Evolutionary conservation across 2,888 invertebrate species (phyloP).

Genomic region (Cryptus armator): DNA sequence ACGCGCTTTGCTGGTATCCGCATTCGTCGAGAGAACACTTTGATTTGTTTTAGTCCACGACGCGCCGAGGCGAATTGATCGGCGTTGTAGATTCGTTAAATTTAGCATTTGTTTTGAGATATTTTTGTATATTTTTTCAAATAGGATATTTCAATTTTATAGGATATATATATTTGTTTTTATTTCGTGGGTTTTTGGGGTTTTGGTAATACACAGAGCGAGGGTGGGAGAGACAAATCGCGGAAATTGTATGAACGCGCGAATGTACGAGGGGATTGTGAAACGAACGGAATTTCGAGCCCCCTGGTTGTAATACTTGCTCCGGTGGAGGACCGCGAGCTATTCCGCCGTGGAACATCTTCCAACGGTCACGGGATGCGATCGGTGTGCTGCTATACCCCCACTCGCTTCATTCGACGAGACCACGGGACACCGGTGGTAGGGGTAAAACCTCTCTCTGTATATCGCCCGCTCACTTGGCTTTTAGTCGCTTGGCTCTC

Average conservation of each 20-base stretch:
- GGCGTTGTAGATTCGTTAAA: neutral
- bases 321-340: constrained; percentile 64
- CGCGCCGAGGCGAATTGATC: constrained; percentile 7
- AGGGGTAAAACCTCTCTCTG: constrained; percentile 48
- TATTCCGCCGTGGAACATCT: constrained; percentile 68
- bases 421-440: constrained; percentile 29
- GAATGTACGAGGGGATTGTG: constrained; percentile 8
- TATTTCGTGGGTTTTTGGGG: neutral
- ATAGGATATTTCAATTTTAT: neutral
- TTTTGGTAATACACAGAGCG: neutral
- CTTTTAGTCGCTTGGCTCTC: constrained; percentile 15
- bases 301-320: constrained; percentile 51
- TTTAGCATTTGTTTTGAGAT: constrained; percentile 8
- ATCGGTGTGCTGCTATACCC: constrained; percentile 58
- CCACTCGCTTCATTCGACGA: constrained; percentile 45
- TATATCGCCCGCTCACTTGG: neutral
- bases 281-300: constrained; percentile 44
- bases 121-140: neutral
- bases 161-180: neutral
- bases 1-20: neutral
- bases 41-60: neutral
- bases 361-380: constrained; percentile 71
- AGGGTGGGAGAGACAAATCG: neutral
- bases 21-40: constrained; percentile 9
- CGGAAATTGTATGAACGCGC: constrained; percentile 15